Evolutionary conservation across 2,888 invertebrate species (phyloP).

Genomic region (Thymelicus acteon): DNA sequence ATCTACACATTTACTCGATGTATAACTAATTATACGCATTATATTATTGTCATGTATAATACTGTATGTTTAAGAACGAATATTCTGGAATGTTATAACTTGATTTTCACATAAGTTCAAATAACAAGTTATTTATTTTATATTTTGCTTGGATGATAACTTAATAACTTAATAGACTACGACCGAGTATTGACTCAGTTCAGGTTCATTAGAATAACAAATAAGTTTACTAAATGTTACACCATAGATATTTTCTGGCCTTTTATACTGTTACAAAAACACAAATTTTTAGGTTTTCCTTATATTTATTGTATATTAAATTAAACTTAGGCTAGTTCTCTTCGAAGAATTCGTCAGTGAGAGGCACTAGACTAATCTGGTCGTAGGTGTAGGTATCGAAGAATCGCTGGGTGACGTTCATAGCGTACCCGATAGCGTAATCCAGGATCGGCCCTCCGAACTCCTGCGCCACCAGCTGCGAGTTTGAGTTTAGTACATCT

Average conservation of each 20-base stretch:
- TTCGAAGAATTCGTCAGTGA: slow-evolving; percentile 75
- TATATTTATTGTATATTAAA: neutral
- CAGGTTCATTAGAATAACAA: too few species aligned
- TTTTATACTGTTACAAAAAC: too few species aligned
- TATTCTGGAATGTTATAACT: neutral
- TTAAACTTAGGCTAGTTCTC: slow-evolving; percentile 48
- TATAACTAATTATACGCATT: too few species aligned
- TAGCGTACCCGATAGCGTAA: slow-evolving; percentile 77
- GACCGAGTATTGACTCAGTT: too few species aligned
- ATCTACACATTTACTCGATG: too few species aligned
- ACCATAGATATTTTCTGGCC: too few species aligned
- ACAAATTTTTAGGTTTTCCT: neutral
- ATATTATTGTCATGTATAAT: too few species aligned
- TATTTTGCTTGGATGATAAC: too few species aligned
- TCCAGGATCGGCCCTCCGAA: slow-evolving; percentile 79
- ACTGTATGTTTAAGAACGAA: neutral
- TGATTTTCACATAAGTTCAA: neutral
- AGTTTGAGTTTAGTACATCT: slow-evolving; percentile 71
- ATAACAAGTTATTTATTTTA: too few species aligned
- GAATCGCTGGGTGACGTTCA: slow-evolving; percentile 79
- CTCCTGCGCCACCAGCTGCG: slow-evolving; percentile 74
- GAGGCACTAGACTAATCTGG: slow-evolving; percentile 70
- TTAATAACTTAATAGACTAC: too few species aligned
- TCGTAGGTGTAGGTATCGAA: slow-evolving; percentile 76
- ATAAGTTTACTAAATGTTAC: too few species aligned